These are phyloP conservation scores for Acanthacorydalis orientalis DNA, from an alignment of 2,888 invertebrate species.

Conservation along the genomic window DNA sequence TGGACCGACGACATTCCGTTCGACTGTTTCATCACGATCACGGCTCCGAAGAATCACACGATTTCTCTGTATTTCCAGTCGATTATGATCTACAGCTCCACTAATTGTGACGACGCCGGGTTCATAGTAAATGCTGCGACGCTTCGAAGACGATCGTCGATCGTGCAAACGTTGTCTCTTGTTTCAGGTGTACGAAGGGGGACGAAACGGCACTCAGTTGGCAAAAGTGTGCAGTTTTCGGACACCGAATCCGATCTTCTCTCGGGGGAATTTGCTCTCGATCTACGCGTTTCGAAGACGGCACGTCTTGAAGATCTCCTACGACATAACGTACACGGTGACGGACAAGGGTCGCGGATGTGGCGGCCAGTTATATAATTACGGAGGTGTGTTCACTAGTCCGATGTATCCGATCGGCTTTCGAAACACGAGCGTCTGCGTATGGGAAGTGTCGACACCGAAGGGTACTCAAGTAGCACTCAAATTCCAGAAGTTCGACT, in stretches of 20 bases:
- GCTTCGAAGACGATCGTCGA: no score
- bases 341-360: constrained; percentile 43
- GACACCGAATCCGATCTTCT: constrained; percentile 47
- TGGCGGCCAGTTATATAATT: constrained; percentile 45
- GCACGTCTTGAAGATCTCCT: constrained; percentile 11
- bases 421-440: constrained; percentile 37
- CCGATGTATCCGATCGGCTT: constrained; percentile 49
- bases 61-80: constrained; percentile 51
- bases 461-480: constrained; percentile 31
- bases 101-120: constrained; percentile 23
- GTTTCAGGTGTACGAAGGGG: background rate
- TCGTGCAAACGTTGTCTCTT: no score
- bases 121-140: constrained; percentile 28
- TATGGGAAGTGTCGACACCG: constrained; percentile 46
- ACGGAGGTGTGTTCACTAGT: constrained; percentile 45
- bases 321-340: constrained; percentile 44
- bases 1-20: constrained; percentile 22
- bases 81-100: constrained; percentile 25
- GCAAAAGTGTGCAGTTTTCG: constrained; percentile 33
- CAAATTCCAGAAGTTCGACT: constrained; percentile 28
- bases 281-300: constrained; percentile 29
- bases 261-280: constrained; percentile 44
- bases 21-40: constrained; percentile 48
- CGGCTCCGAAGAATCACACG: constrained; percentile 44
- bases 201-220: constrained; percentile 9